phyloP scores from a whole-genome alignment of 1,140 invertebrate species.

The Caenorhabditis latens region DNA sequence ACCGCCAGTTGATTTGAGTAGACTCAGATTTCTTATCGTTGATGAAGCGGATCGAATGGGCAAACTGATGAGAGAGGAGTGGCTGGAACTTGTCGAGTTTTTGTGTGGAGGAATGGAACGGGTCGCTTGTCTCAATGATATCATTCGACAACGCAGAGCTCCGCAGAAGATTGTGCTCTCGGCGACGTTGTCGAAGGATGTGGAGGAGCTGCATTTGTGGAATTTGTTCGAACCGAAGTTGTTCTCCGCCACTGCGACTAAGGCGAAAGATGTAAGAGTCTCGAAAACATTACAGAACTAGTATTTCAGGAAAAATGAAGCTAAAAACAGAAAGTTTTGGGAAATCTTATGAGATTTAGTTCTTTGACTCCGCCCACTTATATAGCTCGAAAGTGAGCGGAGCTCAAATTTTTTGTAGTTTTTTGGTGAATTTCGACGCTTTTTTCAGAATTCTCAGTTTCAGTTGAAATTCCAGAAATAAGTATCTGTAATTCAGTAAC shows the following conservation, averaged over 20 bases:
- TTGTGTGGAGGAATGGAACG: constrained; percentile 74
- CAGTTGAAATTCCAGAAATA: too few species aligned
- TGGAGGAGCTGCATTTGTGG: constrained; percentile 90
- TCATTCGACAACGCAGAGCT: constrained; percentile 60
- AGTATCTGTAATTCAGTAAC: too few species aligned
- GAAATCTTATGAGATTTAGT: too few species aligned
- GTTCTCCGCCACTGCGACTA: constrained; percentile 85
- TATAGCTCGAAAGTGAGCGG: too few species aligned
- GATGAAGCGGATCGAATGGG: constrained; percentile 96
- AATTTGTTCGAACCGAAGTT: constrained; percentile 90
- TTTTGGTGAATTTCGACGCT: too few species aligned
- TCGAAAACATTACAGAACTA: too few species aligned
- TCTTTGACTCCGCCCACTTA: too few species aligned
- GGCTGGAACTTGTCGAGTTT: constrained; percentile 84
- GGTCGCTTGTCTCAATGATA: constrained; percentile 31
- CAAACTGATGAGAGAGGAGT: constrained; percentile 90
- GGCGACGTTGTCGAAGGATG: constrained; percentile 93
- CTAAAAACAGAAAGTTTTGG: too few species aligned
- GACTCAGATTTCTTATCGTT: constrained; percentile 82
- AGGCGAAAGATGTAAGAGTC: constrained; percentile 72
- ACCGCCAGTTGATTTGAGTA: background rate
- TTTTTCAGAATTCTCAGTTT: too few species aligned
- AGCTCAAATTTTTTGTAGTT: too few species aligned
- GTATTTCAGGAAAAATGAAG: too few species aligned
- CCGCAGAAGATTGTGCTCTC: constrained; percentile 94